Evolutionary conservation across 2,113 vertebrate species (phyloP).

Genomic region (Edolisoma coerulescens): DNA sequence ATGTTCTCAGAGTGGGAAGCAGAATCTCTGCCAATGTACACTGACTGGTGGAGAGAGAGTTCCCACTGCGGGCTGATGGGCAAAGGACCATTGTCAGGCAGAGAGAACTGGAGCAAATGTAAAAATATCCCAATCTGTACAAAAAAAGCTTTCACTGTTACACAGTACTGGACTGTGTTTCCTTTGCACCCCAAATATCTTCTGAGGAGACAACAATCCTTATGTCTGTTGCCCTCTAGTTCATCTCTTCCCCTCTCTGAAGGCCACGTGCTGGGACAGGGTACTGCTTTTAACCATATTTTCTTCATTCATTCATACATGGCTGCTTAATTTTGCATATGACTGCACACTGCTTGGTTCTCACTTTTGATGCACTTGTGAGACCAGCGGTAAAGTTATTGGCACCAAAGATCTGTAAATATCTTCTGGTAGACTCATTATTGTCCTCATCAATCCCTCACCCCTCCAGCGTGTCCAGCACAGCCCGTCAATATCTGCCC

Average conservation of each 20-base stretch:
- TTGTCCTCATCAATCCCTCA: background rate
- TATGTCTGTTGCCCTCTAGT: background rate
- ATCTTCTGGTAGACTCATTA: background rate
- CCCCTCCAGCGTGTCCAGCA: background rate
- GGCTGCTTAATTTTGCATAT: background rate
- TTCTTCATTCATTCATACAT: background rate
- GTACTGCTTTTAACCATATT: background rate
- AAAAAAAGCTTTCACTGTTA: background rate
- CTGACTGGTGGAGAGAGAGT: slow-evolving; percentile 3
- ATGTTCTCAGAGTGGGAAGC: slow-evolving; percentile 23
- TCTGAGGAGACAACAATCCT: background rate
- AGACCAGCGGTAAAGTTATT: background rate
- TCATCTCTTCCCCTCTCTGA: background rate
- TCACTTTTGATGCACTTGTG: background rate
- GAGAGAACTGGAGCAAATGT: slow-evolving; percentile 21
- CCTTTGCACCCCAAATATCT: background rate
- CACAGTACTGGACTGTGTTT: background rate
- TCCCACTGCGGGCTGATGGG: background rate
- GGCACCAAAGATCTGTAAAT: background rate
- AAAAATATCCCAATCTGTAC: background rate
- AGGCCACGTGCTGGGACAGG: fast-evolving
- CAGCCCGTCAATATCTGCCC: background rate
- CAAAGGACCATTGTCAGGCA: slow-evolving; percentile 5
- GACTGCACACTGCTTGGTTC: background rate
- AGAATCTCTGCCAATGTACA: slow-evolving; percentile 45